Percentiles rank a stretch among this genome's conserved stretches.
These are phyloP conservation scores for Ophion ellenae DNA, from an alignment of 2,888 invertebrate species.

Conservation along the genomic window DNA sequence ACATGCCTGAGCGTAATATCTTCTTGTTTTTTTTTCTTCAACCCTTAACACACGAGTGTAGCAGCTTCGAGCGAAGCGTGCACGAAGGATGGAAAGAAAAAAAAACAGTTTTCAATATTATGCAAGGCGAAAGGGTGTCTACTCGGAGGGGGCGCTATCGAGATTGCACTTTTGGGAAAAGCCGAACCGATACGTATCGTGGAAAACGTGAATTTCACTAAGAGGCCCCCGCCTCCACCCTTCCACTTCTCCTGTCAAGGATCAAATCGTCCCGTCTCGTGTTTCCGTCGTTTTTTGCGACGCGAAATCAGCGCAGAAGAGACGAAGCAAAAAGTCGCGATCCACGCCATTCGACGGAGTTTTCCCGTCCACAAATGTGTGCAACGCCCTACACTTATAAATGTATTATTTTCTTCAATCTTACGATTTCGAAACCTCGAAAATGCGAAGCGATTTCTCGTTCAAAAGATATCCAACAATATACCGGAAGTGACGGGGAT, in stretches of 20 bases:
- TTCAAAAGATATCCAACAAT: not conserved
- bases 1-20: constrained; percentile 37
- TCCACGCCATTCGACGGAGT: not conserved
- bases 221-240: not conserved
- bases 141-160: not conserved
- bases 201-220: not conserved
- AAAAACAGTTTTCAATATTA: not conserved
- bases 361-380: no score
- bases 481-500: not conserved
- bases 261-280: not conserved
- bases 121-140: not conserved
- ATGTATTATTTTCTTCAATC: not conserved
- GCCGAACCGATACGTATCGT: not conserved
- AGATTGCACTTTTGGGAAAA: not conserved
- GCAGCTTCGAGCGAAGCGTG: constrained; percentile 3
- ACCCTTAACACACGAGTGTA: constrained; percentile 12
- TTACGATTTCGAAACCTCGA: not conserved
- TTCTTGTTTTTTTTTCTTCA: not conserved
- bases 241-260: not conserved
- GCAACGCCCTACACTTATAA: not conserved
- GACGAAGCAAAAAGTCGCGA: not conserved
- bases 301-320: not conserved
- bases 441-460: not conserved
- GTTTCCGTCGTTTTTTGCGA: not conserved
- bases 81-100: not conserved